Base-by-base conservation (phyloP, 2,888 invertebrate species). In the Nemoura dubitans region DNA sequence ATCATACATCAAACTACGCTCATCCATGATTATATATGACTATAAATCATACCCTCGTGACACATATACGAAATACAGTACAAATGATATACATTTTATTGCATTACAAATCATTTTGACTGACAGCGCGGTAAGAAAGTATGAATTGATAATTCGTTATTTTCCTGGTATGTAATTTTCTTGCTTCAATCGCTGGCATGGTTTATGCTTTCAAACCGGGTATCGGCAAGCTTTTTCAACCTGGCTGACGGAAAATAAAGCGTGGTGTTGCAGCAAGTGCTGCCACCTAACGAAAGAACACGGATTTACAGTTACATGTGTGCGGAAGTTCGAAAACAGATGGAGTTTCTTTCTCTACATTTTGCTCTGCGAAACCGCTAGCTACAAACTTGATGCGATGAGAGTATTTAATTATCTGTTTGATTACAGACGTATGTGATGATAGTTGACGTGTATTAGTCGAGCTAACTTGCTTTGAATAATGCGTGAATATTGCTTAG, bases 11-110 rank as follows among this genome's bases (percentile, higher is more conserved):
- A 59, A 59, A 59, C 59, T 59, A 59, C 16, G 21, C 21, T 10
- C 59, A 10, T 27, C 59, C 84, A 36, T 36, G 36, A 36, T 10
- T 10, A 76, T 28, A 27, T 59, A 28, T 84, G 76, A 59, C 84
- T 28, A 76, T 84, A 26, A 30, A 81, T 81, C 90, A 89, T 91
- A 91, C 80, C 90, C 7, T 81, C n/a, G 29, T 81, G 81, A 81
- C 81, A 81, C 81, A 30, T 28, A 81, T 30, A 81, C 59, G 21
- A 59, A 59, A 59, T 90, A 90, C 91, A 91, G 91, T 91, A 91
- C 91, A 91, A 91, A 91, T 91, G 91, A 91, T 91, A 36, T 36
- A n/a, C n/a, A 91, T 91, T 91, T 91, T 91, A 91, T 91, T 90
- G 91, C 90, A 89, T 89, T 90, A 91, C 91, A 91, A 91, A 91